A percentile compares a stretch with the other conserved stretches of the same genome.
Evolutionary conservation across 2,888 invertebrate genomes (phyloP).

Genomic region (Thalpophila matura): DNA sequence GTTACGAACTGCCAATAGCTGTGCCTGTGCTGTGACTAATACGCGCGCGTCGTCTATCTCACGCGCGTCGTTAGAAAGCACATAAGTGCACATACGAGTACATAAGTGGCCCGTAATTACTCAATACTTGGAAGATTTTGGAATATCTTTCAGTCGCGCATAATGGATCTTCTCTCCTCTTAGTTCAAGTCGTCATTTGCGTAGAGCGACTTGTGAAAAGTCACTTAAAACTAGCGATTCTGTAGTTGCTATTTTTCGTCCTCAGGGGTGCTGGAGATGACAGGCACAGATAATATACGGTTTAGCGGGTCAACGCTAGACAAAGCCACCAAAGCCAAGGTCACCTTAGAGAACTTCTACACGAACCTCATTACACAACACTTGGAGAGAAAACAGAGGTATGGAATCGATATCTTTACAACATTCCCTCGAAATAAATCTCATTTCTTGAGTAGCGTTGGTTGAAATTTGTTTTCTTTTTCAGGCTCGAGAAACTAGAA

Average conservation of each 20-base stretch:
- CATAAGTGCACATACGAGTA: too few species aligned
- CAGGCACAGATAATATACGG: conserved; percentile 96
- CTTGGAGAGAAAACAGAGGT: conserved; percentile 98
- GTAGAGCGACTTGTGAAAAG: too few species aligned
- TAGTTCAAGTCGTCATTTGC: too few species aligned
- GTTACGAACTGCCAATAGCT: conserved; percentile 31
- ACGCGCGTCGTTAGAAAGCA: background rate
- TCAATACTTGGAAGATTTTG: background rate
- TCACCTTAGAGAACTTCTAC: conserved; percentile 99
- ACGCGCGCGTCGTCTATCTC: conserved; percentile 2
- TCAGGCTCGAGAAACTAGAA: conserved; percentile 97
- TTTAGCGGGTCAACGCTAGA: conserved; percentile 99
- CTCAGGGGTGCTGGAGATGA: conserved; percentile 95
- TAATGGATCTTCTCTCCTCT: background rate
- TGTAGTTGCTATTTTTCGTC: conserved; percentile 29
- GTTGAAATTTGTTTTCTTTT: background rate
- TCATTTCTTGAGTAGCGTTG: background rate
- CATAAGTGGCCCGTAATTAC: background rate
- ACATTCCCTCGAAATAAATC: background rate
- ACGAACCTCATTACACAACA: conserved; percentile 99
- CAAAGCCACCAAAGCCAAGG: conserved; percentile 99
- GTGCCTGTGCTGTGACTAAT: conserved; percentile 9
- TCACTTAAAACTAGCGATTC: too few species aligned
- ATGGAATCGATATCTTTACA: conserved; percentile 53
- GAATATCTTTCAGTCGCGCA: background rate